Conservation (phyloP, 2,113 vertebrate species). For the Mormyrus iriodes region DNA sequence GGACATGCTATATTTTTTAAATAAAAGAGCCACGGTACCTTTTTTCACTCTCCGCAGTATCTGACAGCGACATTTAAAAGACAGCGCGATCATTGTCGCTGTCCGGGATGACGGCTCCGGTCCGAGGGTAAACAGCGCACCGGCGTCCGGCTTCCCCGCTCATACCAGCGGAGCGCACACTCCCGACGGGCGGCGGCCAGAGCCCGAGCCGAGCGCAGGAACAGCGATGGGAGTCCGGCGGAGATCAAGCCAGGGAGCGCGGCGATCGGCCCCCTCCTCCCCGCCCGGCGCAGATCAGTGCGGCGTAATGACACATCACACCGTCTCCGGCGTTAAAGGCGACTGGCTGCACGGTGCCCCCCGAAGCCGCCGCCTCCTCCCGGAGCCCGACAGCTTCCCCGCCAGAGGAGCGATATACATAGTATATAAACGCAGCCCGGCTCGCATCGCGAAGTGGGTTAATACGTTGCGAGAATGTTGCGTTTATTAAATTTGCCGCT, state of each 20-base stretch:
- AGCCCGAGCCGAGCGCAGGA: neutral
- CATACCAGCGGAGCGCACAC: conserved; percentile 38
- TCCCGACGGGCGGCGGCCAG: neutral
- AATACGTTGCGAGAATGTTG: neutral
- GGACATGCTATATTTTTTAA: neutral
- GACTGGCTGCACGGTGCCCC: neutral
- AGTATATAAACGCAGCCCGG: neutral
- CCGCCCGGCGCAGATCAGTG: neutral
- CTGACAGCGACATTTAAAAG: conserved; percentile 97
- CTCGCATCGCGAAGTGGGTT: neutral
- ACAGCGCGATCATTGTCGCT: conserved; percentile 94
- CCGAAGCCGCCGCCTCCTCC: neutral
- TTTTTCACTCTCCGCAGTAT: conserved; percentile 91
- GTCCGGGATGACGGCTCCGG: conserved; percentile 49
- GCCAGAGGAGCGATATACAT: neutral
- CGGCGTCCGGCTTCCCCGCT: conserved; percentile 35
- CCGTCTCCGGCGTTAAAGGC: neutral
- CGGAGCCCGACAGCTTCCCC: neutral
- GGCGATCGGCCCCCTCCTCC: neutral
- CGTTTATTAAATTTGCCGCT: neutral
- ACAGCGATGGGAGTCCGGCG: neutral
- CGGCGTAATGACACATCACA: conserved; percentile 10
- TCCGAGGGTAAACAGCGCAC: conserved; percentile 55
- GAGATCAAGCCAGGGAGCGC: neutral
- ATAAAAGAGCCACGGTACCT: conserved; percentile 68